phyloP scores from a whole-genome alignment of 2,797 vertebrate genomes.

The Paguma larvata region DNA sequence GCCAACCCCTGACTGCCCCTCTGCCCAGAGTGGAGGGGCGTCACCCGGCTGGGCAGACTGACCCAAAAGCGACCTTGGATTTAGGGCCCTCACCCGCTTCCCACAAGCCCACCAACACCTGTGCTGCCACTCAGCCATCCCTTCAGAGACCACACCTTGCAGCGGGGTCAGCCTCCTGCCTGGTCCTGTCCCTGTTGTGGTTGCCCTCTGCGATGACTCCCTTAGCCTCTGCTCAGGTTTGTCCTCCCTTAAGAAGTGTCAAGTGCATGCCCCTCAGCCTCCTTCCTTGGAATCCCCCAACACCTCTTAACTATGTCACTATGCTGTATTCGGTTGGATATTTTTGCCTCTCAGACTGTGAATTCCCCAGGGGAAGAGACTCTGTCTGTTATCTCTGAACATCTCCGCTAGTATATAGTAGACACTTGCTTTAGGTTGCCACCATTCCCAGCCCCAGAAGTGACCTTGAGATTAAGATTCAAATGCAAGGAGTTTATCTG shows the following conservation, averaged over 20 bases:
- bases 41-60: rapidly evolving
- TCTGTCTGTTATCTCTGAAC: not conserved
- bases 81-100: not conserved
- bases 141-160: not conserved
- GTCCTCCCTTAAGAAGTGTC: not conserved
- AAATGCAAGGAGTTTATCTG: not conserved
- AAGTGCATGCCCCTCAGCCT: not conserved
- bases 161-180: not conserved
- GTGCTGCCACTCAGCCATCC: not conserved
- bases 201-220: not conserved
- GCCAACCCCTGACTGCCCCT: not conserved
- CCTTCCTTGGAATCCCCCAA: not conserved
- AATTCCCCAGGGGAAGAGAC: not conserved
- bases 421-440: too few species aligned
- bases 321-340: not conserved
- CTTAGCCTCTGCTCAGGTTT: not conserved
- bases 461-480: not conserved
- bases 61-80: too few species aligned
- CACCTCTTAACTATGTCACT: not conserved
- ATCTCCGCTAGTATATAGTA: not conserved
- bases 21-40: not conserved
- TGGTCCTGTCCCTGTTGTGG: not conserved
- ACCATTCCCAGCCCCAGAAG: not conserved
- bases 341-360: not conserved
- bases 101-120: not conserved